Conservation (phyloP, 2,888 invertebrate genomes). For the Homarus gammarus region DNA sequence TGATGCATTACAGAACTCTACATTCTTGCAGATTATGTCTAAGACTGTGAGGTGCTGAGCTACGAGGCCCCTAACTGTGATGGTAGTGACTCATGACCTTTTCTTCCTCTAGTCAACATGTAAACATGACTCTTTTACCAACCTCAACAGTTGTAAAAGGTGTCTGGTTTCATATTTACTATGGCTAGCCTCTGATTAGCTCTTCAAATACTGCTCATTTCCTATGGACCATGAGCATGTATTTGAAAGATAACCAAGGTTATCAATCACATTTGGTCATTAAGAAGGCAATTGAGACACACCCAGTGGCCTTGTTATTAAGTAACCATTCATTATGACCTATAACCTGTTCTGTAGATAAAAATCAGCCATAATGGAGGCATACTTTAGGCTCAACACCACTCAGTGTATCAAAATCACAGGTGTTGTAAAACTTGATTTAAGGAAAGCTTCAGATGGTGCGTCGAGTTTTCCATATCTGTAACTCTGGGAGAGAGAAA, state of each 20-base stretch:
- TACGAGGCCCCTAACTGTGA: slow-evolving; percentile 6
- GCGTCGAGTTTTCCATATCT: slow-evolving; percentile 32
- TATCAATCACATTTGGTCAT: not conserved
- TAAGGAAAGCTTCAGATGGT: slow-evolving; percentile 36
- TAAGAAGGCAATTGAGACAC: not conserved
- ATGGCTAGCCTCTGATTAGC: not conserved
- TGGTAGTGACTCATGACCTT: slow-evolving; percentile 1
- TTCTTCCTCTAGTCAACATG: not conserved
- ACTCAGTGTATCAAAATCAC: not conserved
- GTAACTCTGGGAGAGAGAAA: slow-evolving; percentile 38
- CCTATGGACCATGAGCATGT: not conserved
- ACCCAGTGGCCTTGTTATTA: not conserved
- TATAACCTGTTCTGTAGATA: not conserved
- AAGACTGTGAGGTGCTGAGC: slow-evolving; percentile 20
- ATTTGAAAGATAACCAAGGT: not conserved
- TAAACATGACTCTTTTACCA: not conserved
- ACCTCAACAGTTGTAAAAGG: not conserved
- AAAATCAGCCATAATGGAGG: not conserved
- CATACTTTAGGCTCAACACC: not conserved
- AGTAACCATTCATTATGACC: not conserved
- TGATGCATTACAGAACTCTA: slow-evolving; percentile 4
- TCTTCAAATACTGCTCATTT: not conserved
- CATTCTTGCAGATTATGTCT: slow-evolving; percentile 21
- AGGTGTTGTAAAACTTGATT: not conserved
- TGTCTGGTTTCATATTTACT: not conserved